phyloP scores from a whole-genome alignment of 2,797 vertebrate species.

The Amazonetta brasiliensis region DNA sequence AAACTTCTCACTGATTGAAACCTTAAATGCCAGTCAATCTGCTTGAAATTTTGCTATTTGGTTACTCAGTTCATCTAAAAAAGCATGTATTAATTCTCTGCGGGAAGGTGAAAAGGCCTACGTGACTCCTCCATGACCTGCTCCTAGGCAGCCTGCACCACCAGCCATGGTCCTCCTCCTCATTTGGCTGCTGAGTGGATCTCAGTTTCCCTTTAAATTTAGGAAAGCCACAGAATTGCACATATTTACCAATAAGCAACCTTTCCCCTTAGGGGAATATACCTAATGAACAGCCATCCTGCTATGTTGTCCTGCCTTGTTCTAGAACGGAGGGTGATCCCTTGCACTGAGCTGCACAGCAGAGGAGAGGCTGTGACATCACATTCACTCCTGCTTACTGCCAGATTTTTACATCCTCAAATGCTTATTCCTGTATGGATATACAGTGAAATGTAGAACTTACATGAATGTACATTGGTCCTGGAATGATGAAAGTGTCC shows the following conservation, averaged over 20 bases:
- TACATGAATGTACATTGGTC: background rate
- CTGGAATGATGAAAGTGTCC: background rate
- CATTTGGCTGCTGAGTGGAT: background rate
- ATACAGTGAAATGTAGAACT: background rate
- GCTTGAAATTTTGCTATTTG: background rate
- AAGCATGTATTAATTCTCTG: background rate
- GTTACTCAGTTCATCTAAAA: background rate
- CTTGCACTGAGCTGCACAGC: background rate
- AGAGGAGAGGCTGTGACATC: background rate
- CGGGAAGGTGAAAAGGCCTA: background rate
- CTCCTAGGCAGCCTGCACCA: background rate
- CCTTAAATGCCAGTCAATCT: background rate
- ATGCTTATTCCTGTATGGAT: background rate
- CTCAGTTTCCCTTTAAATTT: background rate
- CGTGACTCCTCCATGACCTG: rapidly evolving
- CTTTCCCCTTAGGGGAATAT: background rate
- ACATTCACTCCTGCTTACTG: background rate
- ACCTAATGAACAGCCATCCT: background rate
- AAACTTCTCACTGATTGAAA: background rate
- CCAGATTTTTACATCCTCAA: background rate
- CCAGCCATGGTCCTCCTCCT: background rate
- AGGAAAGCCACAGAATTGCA: background rate
- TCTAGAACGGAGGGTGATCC: background rate
- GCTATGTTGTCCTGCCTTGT: background rate
- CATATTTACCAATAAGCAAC: background rate